phyloP scores from a whole-genome alignment of 2,888 invertebrate genomes.

The Electrophaes corylata region DNA sequence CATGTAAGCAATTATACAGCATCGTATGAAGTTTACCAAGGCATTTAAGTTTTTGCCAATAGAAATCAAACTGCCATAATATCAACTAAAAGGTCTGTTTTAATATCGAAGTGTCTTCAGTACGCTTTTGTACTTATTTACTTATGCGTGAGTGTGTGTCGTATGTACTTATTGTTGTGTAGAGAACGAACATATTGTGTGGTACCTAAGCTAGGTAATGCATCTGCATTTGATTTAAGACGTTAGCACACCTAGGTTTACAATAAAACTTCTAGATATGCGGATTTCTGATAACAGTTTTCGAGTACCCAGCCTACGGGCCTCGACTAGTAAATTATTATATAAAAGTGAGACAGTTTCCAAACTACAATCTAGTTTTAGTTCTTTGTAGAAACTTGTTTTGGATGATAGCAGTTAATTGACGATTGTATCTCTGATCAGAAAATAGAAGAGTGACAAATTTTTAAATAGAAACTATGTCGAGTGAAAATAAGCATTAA shows the following conservation, averaged over 20 bases:
- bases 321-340: neutral
- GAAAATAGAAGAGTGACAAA: no score
- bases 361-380: no score
- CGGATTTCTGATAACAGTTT: neutral
- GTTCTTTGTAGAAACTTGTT: no score
- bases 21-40: neutral
- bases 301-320: neutral
- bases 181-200: slow-evolving; percentile 25
- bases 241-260: neutral
- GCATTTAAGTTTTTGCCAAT: neutral
- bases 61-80: slow-evolving; percentile 13
- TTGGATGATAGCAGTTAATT: neutral
- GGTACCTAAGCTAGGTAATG: neutral
- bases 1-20: neutral
- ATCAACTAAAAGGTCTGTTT: slow-evolving; percentile 50
- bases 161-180: slow-evolving; percentile 53
- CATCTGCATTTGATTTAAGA: neutral
- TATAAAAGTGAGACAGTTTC: no score
- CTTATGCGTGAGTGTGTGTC: slow-evolving; percentile 42
- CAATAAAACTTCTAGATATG: neutral
- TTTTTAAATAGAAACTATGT: no score
- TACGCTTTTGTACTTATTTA: slow-evolving; percentile 42
- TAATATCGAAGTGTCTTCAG: slow-evolving; percentile 59
- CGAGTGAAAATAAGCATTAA: no score
- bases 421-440: no score